These are phyloP conservation scores for Pseudeuparius sepicola DNA, from an alignment of 2,888 invertebrate genomes.

Conservation along the genomic window DNA sequence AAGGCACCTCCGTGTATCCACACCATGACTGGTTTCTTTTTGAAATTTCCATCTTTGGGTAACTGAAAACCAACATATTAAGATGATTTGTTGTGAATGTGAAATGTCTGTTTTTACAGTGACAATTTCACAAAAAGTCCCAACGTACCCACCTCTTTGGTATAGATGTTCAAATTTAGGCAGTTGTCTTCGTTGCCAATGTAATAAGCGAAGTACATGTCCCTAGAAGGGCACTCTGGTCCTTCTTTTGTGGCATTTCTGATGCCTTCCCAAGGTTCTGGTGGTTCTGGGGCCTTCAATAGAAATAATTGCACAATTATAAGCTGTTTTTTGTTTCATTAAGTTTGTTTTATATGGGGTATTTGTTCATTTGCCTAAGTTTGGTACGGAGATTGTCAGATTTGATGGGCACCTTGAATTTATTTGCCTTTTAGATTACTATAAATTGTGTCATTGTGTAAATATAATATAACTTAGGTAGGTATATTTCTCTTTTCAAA, in stretches of 20 bases:
- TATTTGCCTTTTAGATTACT: too few relatives aligned
- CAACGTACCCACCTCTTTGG: constrained; percentile 31
- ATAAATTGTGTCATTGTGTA: too few relatives aligned
- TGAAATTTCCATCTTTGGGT: constrained; percentile 12
- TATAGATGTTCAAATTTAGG: constrained; percentile 43
- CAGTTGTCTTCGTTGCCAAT: constrained; percentile 45
- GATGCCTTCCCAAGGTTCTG: constrained; percentile 34
- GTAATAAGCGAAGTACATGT: constrained; percentile 31
- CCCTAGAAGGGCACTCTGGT: constrained; percentile 28
- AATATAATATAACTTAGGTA: too few relatives aligned
- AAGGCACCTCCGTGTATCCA: constrained; percentile 41
- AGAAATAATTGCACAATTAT: constrained; percentile 4
- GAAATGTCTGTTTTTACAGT: neutral
- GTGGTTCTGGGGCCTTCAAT: constrained; percentile 34
- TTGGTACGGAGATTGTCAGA: too few relatives aligned
- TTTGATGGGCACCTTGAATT: too few relatives aligned
- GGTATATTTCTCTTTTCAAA: too few relatives aligned
- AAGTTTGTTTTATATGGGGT: too few relatives aligned
- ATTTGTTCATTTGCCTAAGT: too few relatives aligned
- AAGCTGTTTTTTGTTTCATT: neutral
- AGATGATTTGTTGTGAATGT: neutral
- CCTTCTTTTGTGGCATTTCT: constrained; percentile 34
- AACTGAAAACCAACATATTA: constrained; percentile 18
- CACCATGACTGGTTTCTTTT: constrained; percentile 37
- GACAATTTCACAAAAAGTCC: neutral